These are phyloP conservation scores for Solenodon paradoxus DNA, from an alignment of 2,113 vertebrate genomes.

Conservation along the genomic window DNA sequence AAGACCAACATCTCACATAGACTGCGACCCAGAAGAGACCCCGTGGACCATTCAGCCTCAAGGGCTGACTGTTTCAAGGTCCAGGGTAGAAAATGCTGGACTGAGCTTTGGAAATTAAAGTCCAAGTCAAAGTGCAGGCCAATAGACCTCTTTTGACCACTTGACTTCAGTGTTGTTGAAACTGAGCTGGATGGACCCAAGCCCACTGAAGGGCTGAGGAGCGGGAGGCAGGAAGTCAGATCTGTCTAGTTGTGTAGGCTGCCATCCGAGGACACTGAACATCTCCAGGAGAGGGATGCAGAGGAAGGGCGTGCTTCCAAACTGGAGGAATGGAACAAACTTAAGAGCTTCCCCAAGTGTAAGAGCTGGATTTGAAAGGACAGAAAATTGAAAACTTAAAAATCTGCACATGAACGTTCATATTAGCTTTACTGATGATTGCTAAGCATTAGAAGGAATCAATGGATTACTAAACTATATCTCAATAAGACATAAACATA, in stretches of 20 bases:
- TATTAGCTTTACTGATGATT: not conserved
- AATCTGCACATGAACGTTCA: not conserved
- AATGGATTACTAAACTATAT: too few relatives aligned
- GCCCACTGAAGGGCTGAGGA: too few relatives aligned
- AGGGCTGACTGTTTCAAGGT: not conserved
- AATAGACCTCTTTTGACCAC: not conserved
- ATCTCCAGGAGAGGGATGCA: too few relatives aligned
- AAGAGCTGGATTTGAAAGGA: not conserved
- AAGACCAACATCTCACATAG: too few relatives aligned
- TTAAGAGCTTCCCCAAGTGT: not conserved
- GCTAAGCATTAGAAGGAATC: not conserved
- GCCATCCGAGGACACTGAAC: too few relatives aligned
- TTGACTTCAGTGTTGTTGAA: too few relatives aligned
- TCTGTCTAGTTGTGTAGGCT: too few relatives aligned
- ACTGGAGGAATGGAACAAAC: fast-evolving
- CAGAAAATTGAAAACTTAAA: not conserved
- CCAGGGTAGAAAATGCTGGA: not conserved
- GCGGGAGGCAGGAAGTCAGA: too few relatives aligned
- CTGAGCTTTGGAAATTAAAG: not conserved
- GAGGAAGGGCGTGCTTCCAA: fast-evolving
- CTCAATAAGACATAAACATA: too few relatives aligned
- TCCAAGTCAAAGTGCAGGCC: not conserved
- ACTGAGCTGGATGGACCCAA: not conserved
- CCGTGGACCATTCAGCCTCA: not conserved
- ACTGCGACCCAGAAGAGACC: not conserved